phyloP scores from a whole-genome alignment of 2,113 vertebrate genomes.

The Marmota flaviventris region DNA sequence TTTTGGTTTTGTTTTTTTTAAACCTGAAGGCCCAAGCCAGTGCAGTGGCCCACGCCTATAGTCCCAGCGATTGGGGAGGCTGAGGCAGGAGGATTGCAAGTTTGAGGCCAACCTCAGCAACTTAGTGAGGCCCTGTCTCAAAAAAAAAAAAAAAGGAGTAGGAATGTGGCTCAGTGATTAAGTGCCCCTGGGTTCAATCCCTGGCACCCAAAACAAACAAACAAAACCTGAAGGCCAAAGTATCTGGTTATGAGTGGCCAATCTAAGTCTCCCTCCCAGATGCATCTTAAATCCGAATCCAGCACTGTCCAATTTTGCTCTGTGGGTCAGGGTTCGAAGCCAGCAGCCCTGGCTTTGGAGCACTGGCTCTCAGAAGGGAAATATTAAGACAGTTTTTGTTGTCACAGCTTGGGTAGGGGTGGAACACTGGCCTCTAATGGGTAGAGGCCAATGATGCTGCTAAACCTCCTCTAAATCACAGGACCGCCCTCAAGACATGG shows the following conservation, averaged over 20 bases:
- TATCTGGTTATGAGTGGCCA: background rate
- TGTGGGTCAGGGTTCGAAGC: accelerated
- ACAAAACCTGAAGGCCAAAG: background rate
- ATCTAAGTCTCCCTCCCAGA: background rate
- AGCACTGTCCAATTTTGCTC: accelerated
- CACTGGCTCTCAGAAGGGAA: accelerated
- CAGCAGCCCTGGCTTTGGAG: accelerated
- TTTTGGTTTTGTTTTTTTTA: too few relatives aligned
- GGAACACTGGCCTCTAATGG: background rate
- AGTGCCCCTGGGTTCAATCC: too few relatives aligned
- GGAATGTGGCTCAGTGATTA: too few relatives aligned
- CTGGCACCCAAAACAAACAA: too few relatives aligned
- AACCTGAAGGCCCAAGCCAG: background rate
- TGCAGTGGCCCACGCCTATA: too few relatives aligned
- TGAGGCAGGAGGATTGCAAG: too few relatives aligned
- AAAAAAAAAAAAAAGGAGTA: too few relatives aligned
- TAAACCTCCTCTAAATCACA: background rate
- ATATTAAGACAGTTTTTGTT: background rate
- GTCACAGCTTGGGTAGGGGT: background rate
- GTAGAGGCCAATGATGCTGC: background rate
- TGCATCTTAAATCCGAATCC: accelerated
- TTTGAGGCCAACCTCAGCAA: too few relatives aligned
- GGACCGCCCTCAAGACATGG: background rate
- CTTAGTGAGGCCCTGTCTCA: too few relatives aligned
- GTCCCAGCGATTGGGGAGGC: too few relatives aligned